phyloP scores from a whole-genome alignment of 2,113 vertebrate species.

The Zosterops hypoxanthus region DNA sequence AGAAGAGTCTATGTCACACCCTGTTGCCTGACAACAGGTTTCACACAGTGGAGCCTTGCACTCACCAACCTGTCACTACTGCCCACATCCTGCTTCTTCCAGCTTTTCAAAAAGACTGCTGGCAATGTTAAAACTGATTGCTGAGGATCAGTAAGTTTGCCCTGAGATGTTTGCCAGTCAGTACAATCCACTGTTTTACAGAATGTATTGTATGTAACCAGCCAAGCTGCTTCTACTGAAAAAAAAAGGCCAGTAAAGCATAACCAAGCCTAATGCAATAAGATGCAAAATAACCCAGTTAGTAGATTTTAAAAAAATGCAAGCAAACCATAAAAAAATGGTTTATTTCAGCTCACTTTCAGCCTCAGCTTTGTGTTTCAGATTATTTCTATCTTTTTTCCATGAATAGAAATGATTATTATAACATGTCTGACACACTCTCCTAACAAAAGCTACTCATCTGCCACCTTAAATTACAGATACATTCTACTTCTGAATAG shows the following conservation, averaged over 20 bases:
- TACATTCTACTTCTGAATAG: neutral
- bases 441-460: neutral
- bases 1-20: accelerated
- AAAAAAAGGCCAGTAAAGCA: neutral
- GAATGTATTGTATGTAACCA: neutral
- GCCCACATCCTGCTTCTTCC: neutral
- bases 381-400: neutral
- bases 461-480: neutral
- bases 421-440: neutral
- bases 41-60: neutral
- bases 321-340: neutral
- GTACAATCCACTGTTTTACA: neutral
- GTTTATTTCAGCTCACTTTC: neutral
- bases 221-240: neutral
- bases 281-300: neutral
- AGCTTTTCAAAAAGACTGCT: neutral
- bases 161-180: neutral
- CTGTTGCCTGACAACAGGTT: neutral
- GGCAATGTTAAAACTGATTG: neutral
- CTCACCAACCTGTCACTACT: neutral
- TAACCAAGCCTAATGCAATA: neutral
- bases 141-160: neutral
- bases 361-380: neutral
- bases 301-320: neutral
- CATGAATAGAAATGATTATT: neutral